Evolutionary conservation across 2,888 invertebrate species (phyloP), one percentile per base, ranked within the genome.

Genomic region (Augiades crinisus): DNA sequence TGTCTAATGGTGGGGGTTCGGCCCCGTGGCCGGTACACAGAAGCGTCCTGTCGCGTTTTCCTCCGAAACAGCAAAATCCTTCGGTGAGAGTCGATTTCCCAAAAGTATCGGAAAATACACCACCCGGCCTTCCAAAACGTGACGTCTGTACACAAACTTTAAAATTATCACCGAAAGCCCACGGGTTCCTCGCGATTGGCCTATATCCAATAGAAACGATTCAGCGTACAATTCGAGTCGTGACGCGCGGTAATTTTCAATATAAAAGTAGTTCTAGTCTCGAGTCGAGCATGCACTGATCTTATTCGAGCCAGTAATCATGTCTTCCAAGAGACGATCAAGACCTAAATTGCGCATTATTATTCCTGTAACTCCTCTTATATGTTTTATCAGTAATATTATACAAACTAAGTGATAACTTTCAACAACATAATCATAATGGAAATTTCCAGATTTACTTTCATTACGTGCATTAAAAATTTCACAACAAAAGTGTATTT

Each of bases 11-110:
- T 72, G 89, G 86, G 73, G 90, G 90, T 70, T 92, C 93, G 76
- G 93, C 92, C 67, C 95, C 94, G 76, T 95, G 95, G 95, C 93
- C 94, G 60, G 92, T 95, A 64, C 92, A 91, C 68, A 93, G 92
- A 67, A 92, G 85, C 78, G 81, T 88, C 81, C 83, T 87, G 74
- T 74, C 86, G 71, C 87, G 89, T 67, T 88, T 82, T 72, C 64
- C 79, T 64, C 78, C 79, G 67, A 78, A 75, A 65, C 66, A 73
- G 61, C 73, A 73, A 64, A 76, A 81, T 77, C 81, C 87, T 81
- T 78, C 75, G 88, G 88, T 88, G 83, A 87, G 86, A 78, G 74
- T 72, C 64, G 62, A 70, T 79, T 74, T 69, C 63, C 70, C 57
- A 62, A 67, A 68, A 71, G 72, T 72, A 54, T 57, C 67, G 68